Evolutionary conservation across 2,113 vertebrate species (phyloP).

Genomic region (Rhinichthys klamathensis): DNA sequence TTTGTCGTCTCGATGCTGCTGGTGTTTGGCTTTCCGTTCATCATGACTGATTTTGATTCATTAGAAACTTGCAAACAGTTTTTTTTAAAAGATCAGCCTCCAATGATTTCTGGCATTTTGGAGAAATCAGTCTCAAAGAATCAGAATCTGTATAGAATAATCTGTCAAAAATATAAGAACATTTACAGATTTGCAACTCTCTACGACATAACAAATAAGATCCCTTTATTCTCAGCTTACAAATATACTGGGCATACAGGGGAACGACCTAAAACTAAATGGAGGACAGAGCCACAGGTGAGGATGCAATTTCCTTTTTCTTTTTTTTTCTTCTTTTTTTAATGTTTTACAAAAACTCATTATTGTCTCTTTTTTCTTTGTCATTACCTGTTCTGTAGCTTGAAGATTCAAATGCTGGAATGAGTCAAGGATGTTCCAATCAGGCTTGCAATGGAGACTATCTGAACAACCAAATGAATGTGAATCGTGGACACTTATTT

Average conservation of each 20-base stretch:
- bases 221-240: neutral
- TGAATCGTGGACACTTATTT: neutral
- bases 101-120: neutral
- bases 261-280: fast-evolving
- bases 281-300: neutral
- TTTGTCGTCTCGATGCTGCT: no score
- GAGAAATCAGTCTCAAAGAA: neutral
- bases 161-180: neutral
- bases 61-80: fast-evolving
- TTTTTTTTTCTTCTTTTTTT: no score
- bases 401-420: neutral
- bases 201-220: neutral
- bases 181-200: neutral
- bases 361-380: no score
- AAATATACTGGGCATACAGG: neutral
- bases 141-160: neutral
- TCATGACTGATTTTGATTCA: no score
- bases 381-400: neutral
- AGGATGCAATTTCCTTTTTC: neutral
- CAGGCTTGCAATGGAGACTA: neutral
- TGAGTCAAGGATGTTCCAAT: neutral
- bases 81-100: neutral
- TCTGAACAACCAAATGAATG: no score
- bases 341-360: neutral
- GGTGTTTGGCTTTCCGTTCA: no score